phyloP scores from a whole-genome alignment of 2,888 invertebrate genomes.

The Rutpela maculata region DNA sequence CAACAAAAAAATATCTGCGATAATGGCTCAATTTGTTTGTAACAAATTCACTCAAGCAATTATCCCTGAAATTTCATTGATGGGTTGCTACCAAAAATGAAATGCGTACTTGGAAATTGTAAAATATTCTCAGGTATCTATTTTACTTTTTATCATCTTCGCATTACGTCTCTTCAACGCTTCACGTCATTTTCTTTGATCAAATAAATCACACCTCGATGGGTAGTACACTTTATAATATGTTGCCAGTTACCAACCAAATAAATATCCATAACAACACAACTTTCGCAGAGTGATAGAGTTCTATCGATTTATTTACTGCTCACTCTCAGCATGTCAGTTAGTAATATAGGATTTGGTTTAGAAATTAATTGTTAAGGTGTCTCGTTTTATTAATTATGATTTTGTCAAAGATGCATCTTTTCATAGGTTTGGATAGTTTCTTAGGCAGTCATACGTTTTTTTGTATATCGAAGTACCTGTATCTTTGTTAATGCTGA shows the following conservation, averaged over 20 bases:
- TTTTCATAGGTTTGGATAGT: too few species aligned
- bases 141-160: conserved; percentile 3
- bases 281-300: conserved; percentile 42
- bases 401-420: too few species aligned
- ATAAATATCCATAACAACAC: conserved; percentile 56
- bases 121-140: neutral
- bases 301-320: conserved; percentile 47
- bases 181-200: conserved; percentile 60
- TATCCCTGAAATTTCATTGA: neutral
- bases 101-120: neutral
- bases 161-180: conserved; percentile 48
- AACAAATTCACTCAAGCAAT: neutral
- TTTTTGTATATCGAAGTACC: too few species aligned
- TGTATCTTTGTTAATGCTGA: too few species aligned
- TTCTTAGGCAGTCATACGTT: too few species aligned
- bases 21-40: neutral
- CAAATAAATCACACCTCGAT: conserved; percentile 58
- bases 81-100: neutral
- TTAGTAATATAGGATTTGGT: neutral
- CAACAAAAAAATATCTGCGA: neutral
- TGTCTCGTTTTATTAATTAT: too few species aligned
- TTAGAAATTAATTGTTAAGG: neutral
- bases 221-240: conserved; percentile 53
- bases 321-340: neutral
- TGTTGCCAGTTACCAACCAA: conserved; percentile 50